These are phyloP conservation scores for Calypte anna DNA, from an alignment of 2,113 vertebrate genomes.

Conservation along the genomic window DNA sequence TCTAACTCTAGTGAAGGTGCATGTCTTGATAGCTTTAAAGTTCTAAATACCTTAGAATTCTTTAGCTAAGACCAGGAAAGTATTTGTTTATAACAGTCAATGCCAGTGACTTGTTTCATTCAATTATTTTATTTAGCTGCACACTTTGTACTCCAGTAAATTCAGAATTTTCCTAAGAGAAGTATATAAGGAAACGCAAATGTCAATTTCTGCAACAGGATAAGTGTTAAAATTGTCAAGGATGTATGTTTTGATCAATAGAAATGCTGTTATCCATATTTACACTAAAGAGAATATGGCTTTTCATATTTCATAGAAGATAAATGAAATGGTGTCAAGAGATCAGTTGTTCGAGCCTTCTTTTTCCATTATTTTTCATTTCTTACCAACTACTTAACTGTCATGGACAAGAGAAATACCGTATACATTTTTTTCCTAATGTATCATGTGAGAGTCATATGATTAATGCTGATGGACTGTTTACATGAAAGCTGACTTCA, in stretches of 20 bases:
- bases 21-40: neutral
- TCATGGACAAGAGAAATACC: neutral
- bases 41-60: slow-evolving; percentile 20
- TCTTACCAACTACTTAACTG: neutral
- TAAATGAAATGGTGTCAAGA: neutral
- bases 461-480: slow-evolving; percentile 50
- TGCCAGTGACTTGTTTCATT: neutral
- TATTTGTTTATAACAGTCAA: neutral
- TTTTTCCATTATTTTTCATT: slow-evolving; percentile 4
- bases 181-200: neutral
- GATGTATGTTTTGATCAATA: neutral
- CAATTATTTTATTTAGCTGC: neutral
- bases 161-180: neutral
- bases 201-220: neutral
- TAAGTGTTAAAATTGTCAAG: neutral
- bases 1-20: neutral
- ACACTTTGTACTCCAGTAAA: neutral
- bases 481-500: slow-evolving; percentile 33
- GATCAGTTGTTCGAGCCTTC: neutral
- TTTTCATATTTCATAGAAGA: neutral
- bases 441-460: neutral
- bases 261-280: neutral
- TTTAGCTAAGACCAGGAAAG: slow-evolving; percentile 6
- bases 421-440: neutral
- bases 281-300: neutral